phyloP scores from a whole-genome alignment of 2,113 vertebrate species.

The Ovis canadensis region DNA sequence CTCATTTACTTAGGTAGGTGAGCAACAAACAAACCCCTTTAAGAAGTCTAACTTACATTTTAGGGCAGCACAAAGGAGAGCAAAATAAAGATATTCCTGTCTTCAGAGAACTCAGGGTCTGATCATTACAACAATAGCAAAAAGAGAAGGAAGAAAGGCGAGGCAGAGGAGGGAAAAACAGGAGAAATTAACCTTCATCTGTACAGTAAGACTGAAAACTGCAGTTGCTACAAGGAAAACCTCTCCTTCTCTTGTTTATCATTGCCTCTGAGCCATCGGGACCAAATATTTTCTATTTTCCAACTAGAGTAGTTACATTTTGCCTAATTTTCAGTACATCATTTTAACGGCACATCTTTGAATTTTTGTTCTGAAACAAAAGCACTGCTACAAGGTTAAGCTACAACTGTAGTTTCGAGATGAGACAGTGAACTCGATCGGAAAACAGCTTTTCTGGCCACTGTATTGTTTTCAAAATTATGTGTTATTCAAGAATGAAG shows the following conservation, averaged over 20 bases:
- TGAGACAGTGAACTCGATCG: neutral
- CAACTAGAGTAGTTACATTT: neutral
- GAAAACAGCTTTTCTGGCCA: neutral
- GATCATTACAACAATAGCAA: neutral
- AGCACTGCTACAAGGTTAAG: neutral
- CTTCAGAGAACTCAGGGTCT: neutral
- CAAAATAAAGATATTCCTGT: neutral
- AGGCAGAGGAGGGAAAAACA: neutral
- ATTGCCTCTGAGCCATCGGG: neutral
- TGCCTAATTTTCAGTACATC: neutral
- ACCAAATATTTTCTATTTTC: neutral
- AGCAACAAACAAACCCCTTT: neutral
- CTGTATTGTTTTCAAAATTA: neutral
- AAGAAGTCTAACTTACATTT: neutral
- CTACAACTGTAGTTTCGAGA: neutral
- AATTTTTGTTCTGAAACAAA: constrained; percentile 3
- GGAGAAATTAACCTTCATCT: neutral
- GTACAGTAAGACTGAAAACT: neutral
- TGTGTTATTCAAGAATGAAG: neutral
- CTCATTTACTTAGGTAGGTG: neutral
- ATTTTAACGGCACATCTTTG: neutral
- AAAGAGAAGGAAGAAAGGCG: neutral
- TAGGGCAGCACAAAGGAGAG: neutral
- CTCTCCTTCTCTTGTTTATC: neutral
- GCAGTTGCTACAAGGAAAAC: neutral